A percentile compares a stretch with the other conserved stretches of the same genome.
phyloP scores from a whole-genome alignment of 1,140 invertebrate species.

The Globodera rostochiensis region DNA sequence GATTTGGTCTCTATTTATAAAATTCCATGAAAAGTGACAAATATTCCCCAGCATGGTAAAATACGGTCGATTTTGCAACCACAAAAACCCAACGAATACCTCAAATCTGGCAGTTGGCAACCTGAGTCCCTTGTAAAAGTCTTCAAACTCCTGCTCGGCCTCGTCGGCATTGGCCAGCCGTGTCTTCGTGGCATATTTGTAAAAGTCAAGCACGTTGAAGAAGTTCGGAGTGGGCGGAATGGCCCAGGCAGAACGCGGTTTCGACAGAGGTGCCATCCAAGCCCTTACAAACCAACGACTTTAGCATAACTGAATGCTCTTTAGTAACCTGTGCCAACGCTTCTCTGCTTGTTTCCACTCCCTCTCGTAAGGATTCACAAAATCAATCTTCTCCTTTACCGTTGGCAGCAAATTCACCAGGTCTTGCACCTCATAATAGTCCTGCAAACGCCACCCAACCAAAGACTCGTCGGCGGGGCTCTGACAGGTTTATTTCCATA shows the following conservation, averaged over 20 bases:
- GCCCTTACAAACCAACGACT: conserved; percentile 44
- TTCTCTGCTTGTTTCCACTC: conserved; percentile 54
- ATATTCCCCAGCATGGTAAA: too few species aligned
- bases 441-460: conserved; percentile 45
- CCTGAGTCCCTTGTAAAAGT: conserved; percentile 46
- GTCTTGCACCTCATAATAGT: conserved; percentile 59
- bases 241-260: conserved; percentile 56
- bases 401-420: conserved; percentile 54
- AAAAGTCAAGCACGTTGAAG: conserved; percentile 60
- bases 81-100: conserved; percentile 8
- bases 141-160: conserved; percentile 31
- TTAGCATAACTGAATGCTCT: conserved; percentile 17
- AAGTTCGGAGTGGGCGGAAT: conserved; percentile 51
- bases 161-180: conserved; percentile 43
- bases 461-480: conserved; percentile 20
- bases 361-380: conserved; percentile 64
- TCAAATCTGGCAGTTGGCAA: conserved; percentile 52
- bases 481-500: not conserved
- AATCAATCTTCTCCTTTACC: conserved; percentile 59
- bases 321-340: conserved; percentile 57
- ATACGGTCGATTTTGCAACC: too few species aligned
- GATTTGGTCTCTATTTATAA: too few species aligned
- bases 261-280: conserved; percentile 50
- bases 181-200: conserved; percentile 64
- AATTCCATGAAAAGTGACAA: too few species aligned